Conservation (phyloP, 2,113 vertebrate species). For the Xiphophorus maculatus region DNA sequence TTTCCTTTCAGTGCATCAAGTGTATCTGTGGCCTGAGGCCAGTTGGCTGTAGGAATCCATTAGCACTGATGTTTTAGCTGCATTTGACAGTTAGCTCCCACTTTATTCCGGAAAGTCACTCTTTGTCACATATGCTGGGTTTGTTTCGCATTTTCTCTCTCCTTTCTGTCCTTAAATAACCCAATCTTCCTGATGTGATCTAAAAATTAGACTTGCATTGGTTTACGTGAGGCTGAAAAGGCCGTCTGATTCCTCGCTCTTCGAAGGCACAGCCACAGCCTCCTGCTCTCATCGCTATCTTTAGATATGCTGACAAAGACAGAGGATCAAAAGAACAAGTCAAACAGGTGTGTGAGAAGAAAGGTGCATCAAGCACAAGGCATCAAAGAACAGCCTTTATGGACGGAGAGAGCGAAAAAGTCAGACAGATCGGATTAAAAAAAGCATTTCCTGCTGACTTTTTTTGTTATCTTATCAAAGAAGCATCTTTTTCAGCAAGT, state of each 20-base stretch:
- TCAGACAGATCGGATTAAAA: neutral
- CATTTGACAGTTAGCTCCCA: constrained; percentile 51
- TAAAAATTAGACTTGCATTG: neutral
- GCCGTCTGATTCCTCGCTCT: neutral
- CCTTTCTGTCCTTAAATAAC: neutral
- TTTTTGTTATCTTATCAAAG: no score
- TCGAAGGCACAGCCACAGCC: neutral
- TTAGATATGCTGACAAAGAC: constrained; percentile 5
- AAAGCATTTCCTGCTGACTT: neutral
- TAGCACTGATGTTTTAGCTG: constrained; percentile 30
- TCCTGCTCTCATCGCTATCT: constrained; percentile 14
- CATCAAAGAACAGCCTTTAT: constrained; percentile 15
- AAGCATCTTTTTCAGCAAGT: constrained; percentile 1
- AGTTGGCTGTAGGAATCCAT: constrained; percentile 57
- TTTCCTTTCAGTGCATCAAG: constrained; percentile 20
- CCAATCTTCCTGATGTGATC: neutral
- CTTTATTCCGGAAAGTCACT: constrained; percentile 46
- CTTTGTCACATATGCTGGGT: constrained; percentile 24
- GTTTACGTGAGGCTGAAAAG: neutral
- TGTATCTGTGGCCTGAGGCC: constrained; percentile 23
- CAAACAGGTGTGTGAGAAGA: constrained; percentile 8
- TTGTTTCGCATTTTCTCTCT: neutral
- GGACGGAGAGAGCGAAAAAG: neutral
- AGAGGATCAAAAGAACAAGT: constrained; percentile 33
- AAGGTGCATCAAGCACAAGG: constrained; percentile 10